phyloP scores from a whole-genome alignment of 2,113 vertebrate species.

The Rattus rattus region DNA sequence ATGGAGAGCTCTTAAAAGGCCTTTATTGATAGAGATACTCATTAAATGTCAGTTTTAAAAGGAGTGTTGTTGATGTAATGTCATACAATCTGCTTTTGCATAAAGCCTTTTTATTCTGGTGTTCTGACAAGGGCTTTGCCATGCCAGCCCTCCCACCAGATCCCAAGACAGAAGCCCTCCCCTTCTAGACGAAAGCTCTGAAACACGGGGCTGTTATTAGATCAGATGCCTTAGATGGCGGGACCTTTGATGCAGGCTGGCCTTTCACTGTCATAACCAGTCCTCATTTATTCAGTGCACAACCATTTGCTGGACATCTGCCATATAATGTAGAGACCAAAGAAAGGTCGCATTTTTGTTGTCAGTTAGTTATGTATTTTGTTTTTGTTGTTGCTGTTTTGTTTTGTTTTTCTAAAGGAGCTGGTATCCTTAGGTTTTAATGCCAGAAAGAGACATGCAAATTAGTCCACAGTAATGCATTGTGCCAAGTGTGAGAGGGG shows the following conservation, averaged over 20 bases:
- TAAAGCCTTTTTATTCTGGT: conserved; percentile 46
- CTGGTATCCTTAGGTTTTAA: background rate
- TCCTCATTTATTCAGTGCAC: background rate
- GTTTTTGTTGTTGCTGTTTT: background rate
- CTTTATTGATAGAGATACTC: conserved; percentile 80
- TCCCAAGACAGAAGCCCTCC: conserved; percentile 47
- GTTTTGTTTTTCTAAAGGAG: background rate
- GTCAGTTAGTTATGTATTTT: background rate
- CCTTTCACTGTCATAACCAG: conserved; percentile 17
- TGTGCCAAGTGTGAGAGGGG: too few species aligned
- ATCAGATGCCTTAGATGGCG: background rate
- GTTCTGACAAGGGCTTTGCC: conserved; percentile 28
- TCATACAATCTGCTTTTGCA: conserved; percentile 68
- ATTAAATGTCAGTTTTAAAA: conserved; percentile 79
- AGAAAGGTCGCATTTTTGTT: background rate
- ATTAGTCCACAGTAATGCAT: background rate
- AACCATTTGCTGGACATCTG: background rate
- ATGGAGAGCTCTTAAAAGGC: conserved; percentile 77
- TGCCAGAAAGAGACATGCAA: background rate
- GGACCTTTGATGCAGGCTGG: background rate
- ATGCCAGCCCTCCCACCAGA: conserved; percentile 64
- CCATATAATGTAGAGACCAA: background rate
- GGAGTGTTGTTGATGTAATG: conserved; percentile 67
- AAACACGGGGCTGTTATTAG: conserved; percentile 16
- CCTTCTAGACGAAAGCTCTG: background rate